Percentiles rank a stretch among this genome's conserved stretches.
phyloP scores from a whole-genome alignment of 2,113 vertebrate species.

The Microcebus griseorufus region DNA sequence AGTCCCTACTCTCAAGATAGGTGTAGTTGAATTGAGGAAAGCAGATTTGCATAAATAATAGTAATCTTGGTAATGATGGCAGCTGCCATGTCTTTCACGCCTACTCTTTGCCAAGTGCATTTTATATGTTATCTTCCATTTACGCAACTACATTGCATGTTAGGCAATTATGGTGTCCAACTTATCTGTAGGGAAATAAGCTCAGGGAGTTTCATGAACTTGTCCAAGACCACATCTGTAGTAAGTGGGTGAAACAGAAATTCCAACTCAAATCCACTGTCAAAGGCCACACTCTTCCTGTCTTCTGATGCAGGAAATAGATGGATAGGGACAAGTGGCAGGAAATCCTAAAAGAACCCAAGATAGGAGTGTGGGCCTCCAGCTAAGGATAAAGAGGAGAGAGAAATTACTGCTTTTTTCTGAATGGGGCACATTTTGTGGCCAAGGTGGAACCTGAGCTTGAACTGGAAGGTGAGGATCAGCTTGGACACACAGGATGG shows the following conservation, averaged over 20 bases:
- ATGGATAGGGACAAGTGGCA: background rate
- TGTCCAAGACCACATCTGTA: background rate
- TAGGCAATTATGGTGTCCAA: background rate
- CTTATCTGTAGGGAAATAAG: background rate
- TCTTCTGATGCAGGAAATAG: background rate
- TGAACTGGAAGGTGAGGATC: background rate
- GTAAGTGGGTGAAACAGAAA: background rate
- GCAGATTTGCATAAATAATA: no score
- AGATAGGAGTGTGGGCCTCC: background rate
- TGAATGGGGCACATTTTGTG: background rate
- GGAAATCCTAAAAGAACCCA: background rate
- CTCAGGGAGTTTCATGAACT: background rate
- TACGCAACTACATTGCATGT: background rate
- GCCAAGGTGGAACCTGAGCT: background rate
- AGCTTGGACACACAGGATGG: background rate
- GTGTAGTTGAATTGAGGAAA: no score
- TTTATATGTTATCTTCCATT: background rate
- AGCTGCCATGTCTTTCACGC: no score
- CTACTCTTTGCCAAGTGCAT: background rate
- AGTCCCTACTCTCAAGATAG: no score
- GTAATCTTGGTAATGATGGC: no score
- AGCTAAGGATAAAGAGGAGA: background rate
- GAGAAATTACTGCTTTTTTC: background rate
- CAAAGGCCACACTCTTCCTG: background rate
- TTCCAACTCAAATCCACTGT: background rate